These are phyloP conservation scores for Crematogaster levior DNA, from an alignment of 2,888 invertebrate genomes.

Conservation along the genomic window DNA sequence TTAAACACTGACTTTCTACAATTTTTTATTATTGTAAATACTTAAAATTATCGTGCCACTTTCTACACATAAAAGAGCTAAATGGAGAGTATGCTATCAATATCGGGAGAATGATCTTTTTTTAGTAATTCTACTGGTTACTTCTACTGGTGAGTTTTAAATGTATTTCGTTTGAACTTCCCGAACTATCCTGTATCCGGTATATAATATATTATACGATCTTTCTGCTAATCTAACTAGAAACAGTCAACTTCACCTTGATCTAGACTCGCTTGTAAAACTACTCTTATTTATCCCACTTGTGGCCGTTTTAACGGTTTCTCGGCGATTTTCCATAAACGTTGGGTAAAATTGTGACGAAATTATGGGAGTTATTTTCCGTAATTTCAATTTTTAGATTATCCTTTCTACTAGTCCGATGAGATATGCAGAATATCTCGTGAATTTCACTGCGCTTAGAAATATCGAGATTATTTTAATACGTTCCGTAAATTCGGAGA, in stretches of 20 bases:
- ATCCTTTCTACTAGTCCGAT: neutral
- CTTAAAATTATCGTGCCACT: neutral
- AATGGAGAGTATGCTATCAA: neutral
- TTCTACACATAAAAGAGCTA: conserved; percentile 1
- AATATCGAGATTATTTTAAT: conserved; percentile 10
- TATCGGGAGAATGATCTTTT: neutral
- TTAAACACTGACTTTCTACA: neutral
- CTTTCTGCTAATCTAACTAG: neutral
- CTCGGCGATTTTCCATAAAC: conserved; percentile 16
- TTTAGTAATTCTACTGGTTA: neutral
- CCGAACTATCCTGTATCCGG: neutral
- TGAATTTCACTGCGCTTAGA: neutral
- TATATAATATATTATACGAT: neutral
- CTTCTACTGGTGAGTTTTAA: neutral
- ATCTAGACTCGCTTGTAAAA: conserved; percentile 40
- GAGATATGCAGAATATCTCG: neutral
- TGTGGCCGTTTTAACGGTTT: conserved; percentile 42
- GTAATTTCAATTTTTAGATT: conserved; percentile 25
- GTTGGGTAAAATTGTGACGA: conserved; percentile 8
- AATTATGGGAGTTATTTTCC: neutral
- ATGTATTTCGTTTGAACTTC: neutral
- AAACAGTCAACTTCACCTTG: conserved; percentile 6
- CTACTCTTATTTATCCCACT: conserved; percentile 40
- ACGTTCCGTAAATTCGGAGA: neutral
- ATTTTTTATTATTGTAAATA: neutral